Base-by-base conservation (phyloP, 2,797 vertebrate genomes). In the Podarcis siculus region DNA sequence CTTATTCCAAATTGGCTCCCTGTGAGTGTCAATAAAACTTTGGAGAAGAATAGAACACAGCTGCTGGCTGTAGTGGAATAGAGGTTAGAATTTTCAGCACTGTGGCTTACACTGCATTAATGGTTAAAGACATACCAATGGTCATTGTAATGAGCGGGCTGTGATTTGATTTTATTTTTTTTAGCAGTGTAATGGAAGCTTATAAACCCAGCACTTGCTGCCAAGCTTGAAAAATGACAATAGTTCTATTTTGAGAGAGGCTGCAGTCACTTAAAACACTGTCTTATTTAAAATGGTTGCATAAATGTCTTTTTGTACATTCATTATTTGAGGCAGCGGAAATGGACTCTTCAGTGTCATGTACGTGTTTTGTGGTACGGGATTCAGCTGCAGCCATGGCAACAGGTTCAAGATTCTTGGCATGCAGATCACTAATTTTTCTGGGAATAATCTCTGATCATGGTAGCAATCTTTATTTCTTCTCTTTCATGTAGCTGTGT, bases 331-430 rank as follows among this genome's bases (percentile, higher is more conserved):
- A 86, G 27, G 45, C 27, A 89, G 79, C 61, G 49, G 71, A 85
- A 89, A 82, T 82, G 83, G 88, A 86, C 79, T 89, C 71, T 86
- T 89, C 71, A 69, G 35, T 89, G 76, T 93, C 85, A 82, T 92
- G 61, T 64, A 90, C 87, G 86, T 94, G 91, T 80, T 81, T 85
- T 93, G 90, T 89, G 89, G 90, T 89, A 84, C 84, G 45, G 91
- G 89, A 92, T 93, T 95, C 91, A 87, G 39, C 89, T 15, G 92
- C 94, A 95, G 90, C 94, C 94, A 94, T 96, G 91, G 92, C 92
- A 93, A 95, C 92, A 92, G 75, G 89, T 94, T 94, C 92, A 90
- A 84, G 91, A 80, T 92, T 81, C 88, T 93, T 82, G 92, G 86
- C 89, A 92, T 89, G 80, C 30, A 85, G 89, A 93, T n/a, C 13